phyloP scores from a whole-genome alignment of 2,113 vertebrate species.

The Sceloporus undulatus region DNA sequence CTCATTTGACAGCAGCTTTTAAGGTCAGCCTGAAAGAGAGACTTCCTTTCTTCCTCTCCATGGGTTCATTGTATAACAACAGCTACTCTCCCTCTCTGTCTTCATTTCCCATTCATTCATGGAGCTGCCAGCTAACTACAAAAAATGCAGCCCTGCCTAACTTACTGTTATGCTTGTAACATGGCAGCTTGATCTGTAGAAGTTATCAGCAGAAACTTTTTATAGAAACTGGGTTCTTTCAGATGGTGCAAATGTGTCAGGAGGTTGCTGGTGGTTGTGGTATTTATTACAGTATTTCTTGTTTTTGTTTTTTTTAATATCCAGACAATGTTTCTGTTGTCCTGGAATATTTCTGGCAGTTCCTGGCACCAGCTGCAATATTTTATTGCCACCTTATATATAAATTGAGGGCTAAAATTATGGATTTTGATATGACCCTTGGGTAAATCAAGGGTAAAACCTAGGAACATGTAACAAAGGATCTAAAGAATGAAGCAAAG shows the following conservation, averaged over 20 bases:
- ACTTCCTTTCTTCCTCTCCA: neutral
- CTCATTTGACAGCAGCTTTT: neutral
- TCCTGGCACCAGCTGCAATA: no score
- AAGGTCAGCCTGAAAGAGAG: neutral
- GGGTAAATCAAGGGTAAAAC: no score
- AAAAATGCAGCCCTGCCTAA: neutral
- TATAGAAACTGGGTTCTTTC: neutral
- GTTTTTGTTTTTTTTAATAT: no score
- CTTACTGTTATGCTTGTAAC: neutral
- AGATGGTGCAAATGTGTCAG: no score
- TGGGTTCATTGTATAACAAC: neutral
- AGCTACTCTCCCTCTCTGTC: neutral
- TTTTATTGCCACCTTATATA: no score
- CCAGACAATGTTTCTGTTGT: no score
- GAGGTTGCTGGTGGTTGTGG: no score
- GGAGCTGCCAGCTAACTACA: neutral
- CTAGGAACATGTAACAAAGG: no score
- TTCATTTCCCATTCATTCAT: neutral
- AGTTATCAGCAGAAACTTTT: conserved; percentile 1
- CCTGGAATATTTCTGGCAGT: no score
- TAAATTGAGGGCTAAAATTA: no score
- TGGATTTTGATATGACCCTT: no score
- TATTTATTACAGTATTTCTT: neutral
- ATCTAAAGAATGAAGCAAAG: no score
- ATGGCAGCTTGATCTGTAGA: neutral